Evolutionary conservation across 1,140 invertebrate genomes (phyloP), one percentile per base, ranked within the genome.

Genomic region (Dysdera silvatica): DNA sequence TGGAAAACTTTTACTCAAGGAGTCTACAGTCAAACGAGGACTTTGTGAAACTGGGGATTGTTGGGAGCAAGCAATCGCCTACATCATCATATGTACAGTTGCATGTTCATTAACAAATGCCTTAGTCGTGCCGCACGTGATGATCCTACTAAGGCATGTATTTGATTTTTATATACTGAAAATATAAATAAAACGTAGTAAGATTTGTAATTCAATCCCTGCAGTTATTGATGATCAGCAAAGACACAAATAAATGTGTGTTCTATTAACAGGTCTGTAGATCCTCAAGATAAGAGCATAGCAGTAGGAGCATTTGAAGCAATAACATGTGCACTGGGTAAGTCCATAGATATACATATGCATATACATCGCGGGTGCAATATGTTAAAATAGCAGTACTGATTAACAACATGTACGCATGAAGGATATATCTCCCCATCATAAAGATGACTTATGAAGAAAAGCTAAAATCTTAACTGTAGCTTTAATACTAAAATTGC

Each of bases 231-330:
- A 45, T 8, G 10, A 1, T 2, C 18, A 4, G 10, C 2, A 8
- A 45, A 14, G 12, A 23, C 2, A n/a, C 7, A 18, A n/a, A n/a
- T n/a, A n/a, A n/a, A n/a, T n/a, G n/a, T n/a, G n/a, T n/a, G n/a
- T n/a, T n/a, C n/a, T n/a, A 16, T 23, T 59, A 45, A 23, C 28
- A 58, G 63, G 20, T 65, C 28, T 26, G 37, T 66, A 16, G 18
- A 47, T 4, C 47, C 58, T 3, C 33, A 32, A 37, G 64, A 66
- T 54, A 66, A 66, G 62, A 66, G 64, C 28, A 23, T 63, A 2
- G 58, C 64, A 10, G 24, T 66, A 12, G 64, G 64, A 4, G n/a
- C 24, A 4, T 40, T 51, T 14, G 57, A 59, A 45, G 31, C 64
- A 4, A 54, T 66, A 28, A 45, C 62, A 10, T 61, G 32, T 7